Evolutionary conservation across 2,888 invertebrate genomes (phyloP).

Genomic region (Andrena praecox): DNA sequence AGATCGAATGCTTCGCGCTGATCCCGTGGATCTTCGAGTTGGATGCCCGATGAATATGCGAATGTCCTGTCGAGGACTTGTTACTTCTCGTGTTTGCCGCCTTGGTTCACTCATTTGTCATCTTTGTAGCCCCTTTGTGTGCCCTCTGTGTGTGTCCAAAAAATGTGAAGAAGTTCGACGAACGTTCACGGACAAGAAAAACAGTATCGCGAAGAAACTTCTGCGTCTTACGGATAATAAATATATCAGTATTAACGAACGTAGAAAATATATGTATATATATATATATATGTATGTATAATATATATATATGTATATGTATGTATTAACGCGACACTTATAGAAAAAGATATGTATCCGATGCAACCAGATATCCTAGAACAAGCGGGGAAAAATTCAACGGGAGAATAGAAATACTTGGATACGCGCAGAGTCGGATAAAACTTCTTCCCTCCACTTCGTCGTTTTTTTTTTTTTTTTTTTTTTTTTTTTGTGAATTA

Average conservation of each 20-base stretch:
- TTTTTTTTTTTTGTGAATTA: neutral
- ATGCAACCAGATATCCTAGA: slow-evolving; percentile 49
- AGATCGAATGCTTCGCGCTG: slow-evolving; percentile 16
- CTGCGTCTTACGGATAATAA: slow-evolving; percentile 37
- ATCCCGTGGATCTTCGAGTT: neutral
- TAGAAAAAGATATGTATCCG: slow-evolving; percentile 64
- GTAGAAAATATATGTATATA: slow-evolving; percentile 61
- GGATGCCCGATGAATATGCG: neutral
- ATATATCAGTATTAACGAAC: slow-evolving; percentile 52
- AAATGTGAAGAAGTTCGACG: slow-evolving; percentile 34
- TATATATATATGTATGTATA: slow-evolving; percentile 55
- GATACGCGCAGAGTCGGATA: slow-evolving; percentile 45
- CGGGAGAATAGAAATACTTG: slow-evolving; percentile 26
- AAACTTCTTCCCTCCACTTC: slow-evolving; percentile 7
- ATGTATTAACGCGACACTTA: slow-evolving; percentile 48
- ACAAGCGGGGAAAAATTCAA: slow-evolving; percentile 52
- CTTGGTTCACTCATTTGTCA: neutral
- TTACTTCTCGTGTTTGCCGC: neutral
- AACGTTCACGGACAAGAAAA: slow-evolving; percentile 36
- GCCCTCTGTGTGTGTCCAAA: slow-evolving; percentile 17
- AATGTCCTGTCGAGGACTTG: neutral
- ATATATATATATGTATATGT: slow-evolving; percentile 41
- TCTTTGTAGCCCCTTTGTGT: neutral
- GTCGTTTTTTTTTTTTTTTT: neutral
- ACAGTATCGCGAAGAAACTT: slow-evolving; percentile 53